These are phyloP conservation scores for Lutjanus argentimaculatus DNA, from an alignment of 2,797 vertebrate species.

Conservation along the genomic window DNA sequence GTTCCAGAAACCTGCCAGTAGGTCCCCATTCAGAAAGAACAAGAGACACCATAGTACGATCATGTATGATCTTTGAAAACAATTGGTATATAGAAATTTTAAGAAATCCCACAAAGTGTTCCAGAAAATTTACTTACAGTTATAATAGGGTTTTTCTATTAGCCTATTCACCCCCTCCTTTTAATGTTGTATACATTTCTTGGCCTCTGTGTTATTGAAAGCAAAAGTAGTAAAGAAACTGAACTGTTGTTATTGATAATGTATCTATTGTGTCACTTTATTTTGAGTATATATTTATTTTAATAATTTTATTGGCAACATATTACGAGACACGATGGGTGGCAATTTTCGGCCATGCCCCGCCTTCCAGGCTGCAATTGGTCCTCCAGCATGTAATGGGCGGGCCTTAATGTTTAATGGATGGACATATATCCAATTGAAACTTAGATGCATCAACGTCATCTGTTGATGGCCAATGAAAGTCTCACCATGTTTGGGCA, in stretches of 20 bases:
- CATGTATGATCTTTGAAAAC: not conserved
- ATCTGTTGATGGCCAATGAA: slow-evolving; percentile 70
- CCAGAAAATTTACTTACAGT: not conserved
- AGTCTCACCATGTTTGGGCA: slow-evolving; percentile 45
- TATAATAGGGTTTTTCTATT: not conserved
- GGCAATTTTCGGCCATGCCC: not conserved
- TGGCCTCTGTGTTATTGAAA: not conserved
- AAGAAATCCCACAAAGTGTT: not conserved
- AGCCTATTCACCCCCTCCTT: not conserved
- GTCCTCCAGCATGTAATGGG: not conserved
- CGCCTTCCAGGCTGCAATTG: slow-evolving; percentile 50
- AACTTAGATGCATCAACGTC: not conserved
- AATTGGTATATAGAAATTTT: not conserved
- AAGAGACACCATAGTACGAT: not conserved
- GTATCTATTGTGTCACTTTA: not conserved
- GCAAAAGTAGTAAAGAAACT: not conserved
- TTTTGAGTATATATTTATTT: not conserved
- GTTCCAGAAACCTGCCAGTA: slow-evolving; percentile 66
- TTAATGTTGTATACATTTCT: not conserved
- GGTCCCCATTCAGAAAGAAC: not conserved
- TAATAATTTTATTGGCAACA: not conserved
- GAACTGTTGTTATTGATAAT: not conserved
- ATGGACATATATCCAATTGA: slow-evolving; percentile 60
- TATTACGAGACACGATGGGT: not conserved
- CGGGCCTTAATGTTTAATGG: slow-evolving; percentile 31